Evolutionary conservation across 2,113 vertebrate genomes (phyloP).

Genomic region (Sterna hirundo): DNA sequence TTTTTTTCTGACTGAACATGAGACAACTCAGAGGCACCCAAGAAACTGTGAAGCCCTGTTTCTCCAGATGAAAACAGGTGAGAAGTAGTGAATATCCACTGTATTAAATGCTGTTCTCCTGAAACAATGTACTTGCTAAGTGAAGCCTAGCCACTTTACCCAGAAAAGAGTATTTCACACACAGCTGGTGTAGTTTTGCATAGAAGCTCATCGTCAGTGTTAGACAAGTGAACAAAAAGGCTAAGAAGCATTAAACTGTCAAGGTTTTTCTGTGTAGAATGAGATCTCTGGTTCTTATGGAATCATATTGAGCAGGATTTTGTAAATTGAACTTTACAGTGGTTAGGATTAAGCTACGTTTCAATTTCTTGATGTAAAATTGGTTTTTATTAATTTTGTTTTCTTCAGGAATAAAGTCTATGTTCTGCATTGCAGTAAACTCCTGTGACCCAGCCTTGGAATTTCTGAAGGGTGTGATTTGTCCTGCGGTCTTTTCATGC

Average conservation of each 20-base stretch:
- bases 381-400: not conserved
- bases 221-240: not conserved
- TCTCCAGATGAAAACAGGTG: not conserved
- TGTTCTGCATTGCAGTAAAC: conserved; percentile 35
- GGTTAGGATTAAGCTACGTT: not conserved
- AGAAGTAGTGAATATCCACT: not conserved
- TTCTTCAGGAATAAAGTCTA: conserved; percentile 27
- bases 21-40: not conserved
- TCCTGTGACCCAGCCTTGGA: not conserved
- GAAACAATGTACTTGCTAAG: not conserved
- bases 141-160: not conserved
- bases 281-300: not conserved
- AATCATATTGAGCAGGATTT: not conserved
- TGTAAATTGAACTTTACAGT: not conserved
- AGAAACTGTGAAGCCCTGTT: not conserved
- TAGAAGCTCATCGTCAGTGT: not conserved
- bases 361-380: not conserved
- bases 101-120: not conserved
- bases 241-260: not conserved
- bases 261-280: not conserved
- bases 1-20: not conserved
- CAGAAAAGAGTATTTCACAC: not conserved
- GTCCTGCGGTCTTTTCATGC: not conserved
- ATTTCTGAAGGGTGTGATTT: not conserved
- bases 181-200: not conserved